Base-by-base conservation (phyloP, 30 jellyfish, hydroid and myxozoan species). In the Mastigias papua region DNA sequence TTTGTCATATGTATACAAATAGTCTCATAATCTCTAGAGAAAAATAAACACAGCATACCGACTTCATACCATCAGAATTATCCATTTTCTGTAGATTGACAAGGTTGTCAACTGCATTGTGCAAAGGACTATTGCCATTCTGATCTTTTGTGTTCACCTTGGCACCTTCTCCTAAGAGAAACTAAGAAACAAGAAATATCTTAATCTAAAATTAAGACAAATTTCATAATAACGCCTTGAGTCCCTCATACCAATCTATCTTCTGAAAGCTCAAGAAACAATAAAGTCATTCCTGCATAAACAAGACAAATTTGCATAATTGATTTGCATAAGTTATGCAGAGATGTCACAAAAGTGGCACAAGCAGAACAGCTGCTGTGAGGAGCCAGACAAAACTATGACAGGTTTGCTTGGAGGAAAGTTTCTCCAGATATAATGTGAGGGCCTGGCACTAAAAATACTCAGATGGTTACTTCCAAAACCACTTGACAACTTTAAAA, bases 351-450 rank as follows among this genome's bases (percentile, higher is more conserved):
- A 16, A 54, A 54, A 54, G 67, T 54, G 67, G 25, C 25, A 54
- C 27, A 54, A 10, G 25, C 67, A 54, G 67, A 54, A 54, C 67
- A 54, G 67, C 27, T 54, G 67, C 67, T 54, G 67, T 54, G 67
- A 54, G 67, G 25, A 54, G 67, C 67, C 2, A 54, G 67, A 54
- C 17, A 54, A 10, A 54, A 2, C 67, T 11, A 54, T 54, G 67
- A 21, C 2, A 19, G 17, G 9, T 6, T 54, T 54, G 67, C 67
- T 54, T 54, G 67, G 67, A 5, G 20, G 67, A 21, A 21, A 6
- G 67, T 16, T 54, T 6, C 27, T 54, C 67, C 27, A 54, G 67
- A 54, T 54, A 54, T 2, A 54, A 54, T 54, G 67, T 54, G 20
- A 54, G 23, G 67, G 67, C 67, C 26, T 54, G 67, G 67, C 67